Evolutionary conservation across 2,113 vertebrate species (phyloP).

Genomic region (Phainopepla nitens): DNA sequence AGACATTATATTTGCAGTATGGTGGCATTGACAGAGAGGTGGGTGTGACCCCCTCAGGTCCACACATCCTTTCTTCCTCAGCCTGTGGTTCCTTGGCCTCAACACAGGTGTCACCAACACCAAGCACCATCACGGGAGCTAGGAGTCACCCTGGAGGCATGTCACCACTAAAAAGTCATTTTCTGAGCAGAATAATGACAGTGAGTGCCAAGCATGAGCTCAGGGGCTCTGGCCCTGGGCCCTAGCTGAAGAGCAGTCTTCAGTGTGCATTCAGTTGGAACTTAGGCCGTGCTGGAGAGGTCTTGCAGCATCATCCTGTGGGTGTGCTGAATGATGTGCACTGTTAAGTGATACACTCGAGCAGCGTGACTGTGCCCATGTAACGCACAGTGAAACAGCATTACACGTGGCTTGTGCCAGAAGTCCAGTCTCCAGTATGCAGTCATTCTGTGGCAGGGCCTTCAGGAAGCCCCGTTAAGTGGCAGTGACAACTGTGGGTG

Average conservation of each 20-base stretch:
- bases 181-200: not conserved
- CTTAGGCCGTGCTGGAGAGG: not conserved
- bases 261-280: not conserved
- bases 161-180: not conserved
- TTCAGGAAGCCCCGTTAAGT: not conserved
- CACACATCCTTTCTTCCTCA: not conserved
- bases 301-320: rapidly evolving
- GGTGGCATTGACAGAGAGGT: not conserved
- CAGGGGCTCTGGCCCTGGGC: not conserved
- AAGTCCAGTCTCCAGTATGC: not conserved
- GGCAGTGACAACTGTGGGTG: not conserved
- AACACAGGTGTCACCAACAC: not conserved
- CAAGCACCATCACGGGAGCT: no score
- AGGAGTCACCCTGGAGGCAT: not conserved
- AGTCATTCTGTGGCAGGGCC: not conserved
- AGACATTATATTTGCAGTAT: not conserved
- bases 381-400: not conserved
- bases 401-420: not conserved
- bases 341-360: not conserved
- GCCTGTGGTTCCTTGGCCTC: not conserved
- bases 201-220: not conserved
- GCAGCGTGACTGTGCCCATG: rapidly evolving
- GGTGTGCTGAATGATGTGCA: not conserved
- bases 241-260: not conserved
- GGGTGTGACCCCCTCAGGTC: not conserved